Evolutionary conservation across 2,888 invertebrate species (phyloP).

Genomic region (Seira ritae): DNA sequence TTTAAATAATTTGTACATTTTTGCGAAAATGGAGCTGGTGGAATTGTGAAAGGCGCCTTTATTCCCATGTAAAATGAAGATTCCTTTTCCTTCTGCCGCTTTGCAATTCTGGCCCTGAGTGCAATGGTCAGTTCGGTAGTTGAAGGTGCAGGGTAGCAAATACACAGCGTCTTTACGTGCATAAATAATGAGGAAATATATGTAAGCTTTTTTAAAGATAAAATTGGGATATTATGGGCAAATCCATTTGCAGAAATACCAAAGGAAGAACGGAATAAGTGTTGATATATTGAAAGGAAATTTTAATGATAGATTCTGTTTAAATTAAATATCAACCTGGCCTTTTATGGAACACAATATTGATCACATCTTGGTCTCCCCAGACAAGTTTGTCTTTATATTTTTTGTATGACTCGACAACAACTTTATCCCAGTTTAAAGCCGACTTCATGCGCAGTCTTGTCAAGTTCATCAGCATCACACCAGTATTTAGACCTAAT

Average conservation of each 20-base stretch:
- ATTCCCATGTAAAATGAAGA: slow-evolving; percentile 92
- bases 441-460: slow-evolving; percentile 83
- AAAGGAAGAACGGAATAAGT: too few species aligned
- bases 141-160: slow-evolving; percentile 89
- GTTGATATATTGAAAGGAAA: too few species aligned
- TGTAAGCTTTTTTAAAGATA: too few species aligned
- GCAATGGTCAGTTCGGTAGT: slow-evolving; percentile 96
- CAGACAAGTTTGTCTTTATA: slow-evolving; percentile 93
- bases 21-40: slow-evolving; percentile 86
- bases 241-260: too few species aligned
- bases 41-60: slow-evolving; percentile 89
- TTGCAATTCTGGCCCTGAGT: slow-evolving; percentile 89
- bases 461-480: slow-evolving; percentile 98
- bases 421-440: slow-evolving; percentile 90
- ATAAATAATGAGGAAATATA: too few species aligned
- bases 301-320: too few species aligned
- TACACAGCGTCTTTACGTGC: slow-evolving; percentile 85
- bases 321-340: too few species aligned
- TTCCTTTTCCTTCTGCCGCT: slow-evolving; percentile 82
- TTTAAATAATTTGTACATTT: slow-evolving; percentile 82
- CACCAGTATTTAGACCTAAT: slow-evolving; percentile 95
- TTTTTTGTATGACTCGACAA: slow-evolving; percentile 88
- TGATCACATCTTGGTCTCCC: slow-evolving; percentile 98
- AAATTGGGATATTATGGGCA: too few species aligned
- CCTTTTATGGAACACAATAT: slow-evolving; percentile 91